Conservation (phyloP, 2,888 invertebrate genomes). For the Eucera pruinosa region DNA sequence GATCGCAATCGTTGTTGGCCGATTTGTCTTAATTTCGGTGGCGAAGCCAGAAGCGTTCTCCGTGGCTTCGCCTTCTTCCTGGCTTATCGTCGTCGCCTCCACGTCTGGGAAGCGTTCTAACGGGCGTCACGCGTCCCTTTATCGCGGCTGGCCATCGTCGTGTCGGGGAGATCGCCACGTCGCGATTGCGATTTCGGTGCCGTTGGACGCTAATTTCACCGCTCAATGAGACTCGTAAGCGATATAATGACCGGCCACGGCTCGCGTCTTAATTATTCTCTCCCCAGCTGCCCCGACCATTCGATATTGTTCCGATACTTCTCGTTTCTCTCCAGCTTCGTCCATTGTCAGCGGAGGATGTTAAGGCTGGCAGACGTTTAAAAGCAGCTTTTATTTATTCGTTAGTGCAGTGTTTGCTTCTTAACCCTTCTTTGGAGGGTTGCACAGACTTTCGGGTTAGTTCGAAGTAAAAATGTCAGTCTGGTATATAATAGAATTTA, state of each 20-base stretch:
- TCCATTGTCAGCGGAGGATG: neutral
- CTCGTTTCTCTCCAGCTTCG: neutral
- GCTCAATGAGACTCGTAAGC: constrained; percentile 39
- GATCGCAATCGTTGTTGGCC: constrained; percentile 77
- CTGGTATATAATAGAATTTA: too few relatives aligned
- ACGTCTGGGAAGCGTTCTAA: constrained; percentile 44
- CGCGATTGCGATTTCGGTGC: constrained; percentile 59
- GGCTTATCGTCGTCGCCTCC: constrained; percentile 52
- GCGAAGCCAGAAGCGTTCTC: constrained; percentile 36
- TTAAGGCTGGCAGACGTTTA: neutral
- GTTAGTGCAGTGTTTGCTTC: too few relatives aligned
- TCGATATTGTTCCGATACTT: constrained; percentile 5
- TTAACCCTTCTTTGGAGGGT: too few relatives aligned
- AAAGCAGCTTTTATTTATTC: too few relatives aligned
- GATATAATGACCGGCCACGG: constrained; percentile 40
- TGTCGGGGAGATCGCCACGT: constrained; percentile 48
- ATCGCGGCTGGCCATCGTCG: constrained; percentile 54
- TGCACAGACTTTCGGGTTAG: too few relatives aligned
- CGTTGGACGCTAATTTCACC: constrained; percentile 54
- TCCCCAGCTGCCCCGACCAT: neutral
- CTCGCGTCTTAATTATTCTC: constrained; percentile 56
- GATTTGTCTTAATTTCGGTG: constrained; percentile 82
- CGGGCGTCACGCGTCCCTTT: constrained; percentile 65
- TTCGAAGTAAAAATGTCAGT: too few relatives aligned
- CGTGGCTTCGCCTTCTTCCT: constrained; percentile 12